Percentiles rank a stretch among this genome's conserved stretches.
These are phyloP conservation scores for Coremacera marginata DNA, from an alignment of 2,888 invertebrate genomes.

Conservation along the genomic window DNA sequence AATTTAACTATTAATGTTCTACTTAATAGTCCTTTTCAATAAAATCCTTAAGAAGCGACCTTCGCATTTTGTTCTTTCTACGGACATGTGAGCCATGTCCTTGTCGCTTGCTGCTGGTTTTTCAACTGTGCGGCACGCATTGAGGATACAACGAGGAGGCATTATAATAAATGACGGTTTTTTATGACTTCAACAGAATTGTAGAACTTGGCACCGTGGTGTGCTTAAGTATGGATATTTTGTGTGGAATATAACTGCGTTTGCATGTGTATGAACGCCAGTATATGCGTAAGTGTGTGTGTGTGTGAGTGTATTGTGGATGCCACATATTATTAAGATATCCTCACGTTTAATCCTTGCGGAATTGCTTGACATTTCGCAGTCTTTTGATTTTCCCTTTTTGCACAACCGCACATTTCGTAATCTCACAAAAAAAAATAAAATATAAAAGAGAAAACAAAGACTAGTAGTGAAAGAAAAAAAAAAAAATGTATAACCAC, in stretches of 20 bases:
- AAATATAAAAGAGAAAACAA: too few relatives aligned
- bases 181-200: constrained; percentile 17
- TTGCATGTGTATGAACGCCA: neutral
- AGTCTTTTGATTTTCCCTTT: constrained; percentile 2
- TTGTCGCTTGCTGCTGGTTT: neutral
- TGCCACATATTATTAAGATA: constrained; percentile 34
- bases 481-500: too few relatives aligned
- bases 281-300: neutral
- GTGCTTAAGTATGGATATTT: neutral
- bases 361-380: constrained; percentile 31
- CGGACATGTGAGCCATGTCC: neutral
- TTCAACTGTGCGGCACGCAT: neutral
- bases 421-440: too few relatives aligned
- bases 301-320: neutral
- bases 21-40: neutral
- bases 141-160: constrained; percentile 25
- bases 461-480: too few relatives aligned
- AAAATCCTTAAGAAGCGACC: constrained; percentile 8
- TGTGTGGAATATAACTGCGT: neutral
- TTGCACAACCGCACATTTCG: neutral
- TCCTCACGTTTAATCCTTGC: constrained; percentile 27
- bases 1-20: neutral
- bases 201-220: constrained; percentile 23
- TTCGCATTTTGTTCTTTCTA: neutral
- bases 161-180: constrained; percentile 38